Conservation (phyloP, 92 coral and sea anemone species). For the Parazoanthus atlanticus region DNA sequence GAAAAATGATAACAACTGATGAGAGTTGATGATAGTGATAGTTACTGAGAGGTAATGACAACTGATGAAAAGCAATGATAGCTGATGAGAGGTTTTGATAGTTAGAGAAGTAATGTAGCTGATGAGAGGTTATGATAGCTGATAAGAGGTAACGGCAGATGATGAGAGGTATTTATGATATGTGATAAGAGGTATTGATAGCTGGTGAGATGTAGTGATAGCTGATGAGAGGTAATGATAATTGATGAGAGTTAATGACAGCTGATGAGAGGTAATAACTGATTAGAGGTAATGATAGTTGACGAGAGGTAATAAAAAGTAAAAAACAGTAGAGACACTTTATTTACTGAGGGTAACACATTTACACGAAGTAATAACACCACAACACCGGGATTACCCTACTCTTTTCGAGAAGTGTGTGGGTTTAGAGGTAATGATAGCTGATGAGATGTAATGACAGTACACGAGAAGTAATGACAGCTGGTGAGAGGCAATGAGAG, state of each 20-base stretch:
- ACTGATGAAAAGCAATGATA: background rate
- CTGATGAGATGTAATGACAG: background rate
- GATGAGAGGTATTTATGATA: background rate
- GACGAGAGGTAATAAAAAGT: too few relatives aligned
- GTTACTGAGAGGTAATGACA: background rate
- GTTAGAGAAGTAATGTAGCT: background rate
- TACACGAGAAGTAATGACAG: background rate
- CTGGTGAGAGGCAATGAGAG: background rate
- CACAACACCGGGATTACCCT: too few relatives aligned
- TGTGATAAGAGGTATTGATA: background rate
- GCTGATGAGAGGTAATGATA: background rate
- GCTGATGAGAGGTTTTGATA: background rate
- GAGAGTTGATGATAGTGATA: background rate
- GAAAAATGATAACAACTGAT: background rate
- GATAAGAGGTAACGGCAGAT: background rate
- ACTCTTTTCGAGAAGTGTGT: too few relatives aligned
- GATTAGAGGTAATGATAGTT: too few relatives aligned
- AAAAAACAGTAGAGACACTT: too few relatives aligned
- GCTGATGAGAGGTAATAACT: too few relatives aligned
- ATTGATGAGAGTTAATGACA: background rate
- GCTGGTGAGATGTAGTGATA: background rate
- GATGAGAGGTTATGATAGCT: background rate
- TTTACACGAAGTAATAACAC: too few relatives aligned
- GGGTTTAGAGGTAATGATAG: too few relatives aligned
- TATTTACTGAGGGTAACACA: too few relatives aligned